Evolutionary conservation across 2,113 vertebrate genomes (phyloP).

Genomic region (Grantiella picta): DNA sequence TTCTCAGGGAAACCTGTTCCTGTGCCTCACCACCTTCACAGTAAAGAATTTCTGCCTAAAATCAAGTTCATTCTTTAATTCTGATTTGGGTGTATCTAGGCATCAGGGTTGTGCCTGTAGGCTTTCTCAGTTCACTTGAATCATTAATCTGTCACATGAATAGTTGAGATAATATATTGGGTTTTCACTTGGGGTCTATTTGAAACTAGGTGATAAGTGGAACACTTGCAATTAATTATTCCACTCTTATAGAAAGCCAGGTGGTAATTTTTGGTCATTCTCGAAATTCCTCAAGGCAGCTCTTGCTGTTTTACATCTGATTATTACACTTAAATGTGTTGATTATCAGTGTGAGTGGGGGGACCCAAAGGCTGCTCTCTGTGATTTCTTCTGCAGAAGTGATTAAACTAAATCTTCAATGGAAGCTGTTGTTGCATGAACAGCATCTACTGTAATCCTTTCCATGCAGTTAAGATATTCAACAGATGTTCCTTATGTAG

Average conservation of each 20-base stretch:
- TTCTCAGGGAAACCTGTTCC: background rate
- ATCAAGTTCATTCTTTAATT: background rate
- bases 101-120: background rate
- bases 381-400: background rate
- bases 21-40: background rate
- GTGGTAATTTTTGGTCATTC: background rate
- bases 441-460: background rate
- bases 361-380: background rate
- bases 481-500: background rate
- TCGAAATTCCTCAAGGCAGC: background rate
- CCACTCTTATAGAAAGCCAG: background rate
- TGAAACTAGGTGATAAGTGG: background rate
- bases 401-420: background rate
- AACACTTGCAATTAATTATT: background rate
- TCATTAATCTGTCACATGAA: background rate
- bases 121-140: background rate
- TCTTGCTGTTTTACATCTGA: background rate
- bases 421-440: background rate
- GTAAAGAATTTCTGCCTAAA: background rate
- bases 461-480: background rate
- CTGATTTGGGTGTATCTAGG: background rate
- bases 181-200: background rate
- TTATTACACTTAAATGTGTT: background rate
- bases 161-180: background rate
- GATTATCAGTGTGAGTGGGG: background rate